Evolutionary conservation across 2,888 invertebrate genomes (phyloP).

Genomic region (Nomada lathburiana): DNA sequence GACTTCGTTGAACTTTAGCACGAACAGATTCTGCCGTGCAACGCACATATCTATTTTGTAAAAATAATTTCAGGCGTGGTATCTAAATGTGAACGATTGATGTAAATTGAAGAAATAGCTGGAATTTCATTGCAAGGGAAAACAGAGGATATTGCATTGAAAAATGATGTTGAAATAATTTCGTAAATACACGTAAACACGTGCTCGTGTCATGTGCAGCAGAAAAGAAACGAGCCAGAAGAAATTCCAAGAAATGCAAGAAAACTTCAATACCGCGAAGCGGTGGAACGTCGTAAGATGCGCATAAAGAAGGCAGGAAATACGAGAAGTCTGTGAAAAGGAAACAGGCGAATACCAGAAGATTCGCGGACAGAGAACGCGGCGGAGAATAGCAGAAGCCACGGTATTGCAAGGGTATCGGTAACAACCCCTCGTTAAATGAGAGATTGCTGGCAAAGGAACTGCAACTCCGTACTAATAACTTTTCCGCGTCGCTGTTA

Average conservation of each 20-base stretch:
- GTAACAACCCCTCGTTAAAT: constrained; percentile 43
- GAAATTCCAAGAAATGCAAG: neutral
- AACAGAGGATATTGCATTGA: too few relatives aligned
- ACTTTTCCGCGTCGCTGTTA: constrained; percentile 54
- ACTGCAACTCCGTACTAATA: constrained; percentile 46
- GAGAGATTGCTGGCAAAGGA: constrained; percentile 36
- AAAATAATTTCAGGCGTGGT: too few relatives aligned
- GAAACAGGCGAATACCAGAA: neutral
- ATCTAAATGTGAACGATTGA: too few relatives aligned
- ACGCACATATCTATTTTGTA: too few relatives aligned
- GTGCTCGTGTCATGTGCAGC: too few relatives aligned
- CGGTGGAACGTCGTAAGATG: neutral
- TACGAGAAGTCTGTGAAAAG: neutral
- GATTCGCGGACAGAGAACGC: neutral
- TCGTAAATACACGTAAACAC: too few relatives aligned
- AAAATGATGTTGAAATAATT: too few relatives aligned
- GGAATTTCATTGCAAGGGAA: neutral
- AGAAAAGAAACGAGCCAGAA: neutral
- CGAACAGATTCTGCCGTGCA: neutral
- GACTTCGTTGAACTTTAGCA: neutral
- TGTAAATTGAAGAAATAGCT: neutral
- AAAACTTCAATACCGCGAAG: neutral
- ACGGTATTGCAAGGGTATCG: constrained; percentile 24
- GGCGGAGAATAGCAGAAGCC: neutral
- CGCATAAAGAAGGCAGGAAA: neutral